Evolutionary conservation across 2,797 vertebrate species (phyloP), one percentile per base, ranked within the genome.

Genomic region (Atherinosoma microstoma): DNA sequence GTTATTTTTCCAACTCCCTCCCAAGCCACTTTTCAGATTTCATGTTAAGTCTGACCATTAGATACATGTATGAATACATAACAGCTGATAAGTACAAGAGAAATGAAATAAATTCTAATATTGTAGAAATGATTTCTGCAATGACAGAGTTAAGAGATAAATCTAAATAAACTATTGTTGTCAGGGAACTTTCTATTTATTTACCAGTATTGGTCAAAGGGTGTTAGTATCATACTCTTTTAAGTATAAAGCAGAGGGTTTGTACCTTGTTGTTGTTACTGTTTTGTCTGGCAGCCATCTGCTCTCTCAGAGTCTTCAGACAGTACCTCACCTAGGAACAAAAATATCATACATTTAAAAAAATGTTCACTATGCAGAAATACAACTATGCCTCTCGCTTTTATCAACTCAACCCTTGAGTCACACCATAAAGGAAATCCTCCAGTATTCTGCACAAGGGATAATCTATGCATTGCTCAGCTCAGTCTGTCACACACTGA

Each of bases 211-310:
- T 30, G 58, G 9, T 9, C 12, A 29, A 49, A n/a, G 49, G 16
- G 3, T 51, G 54, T 67, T 16, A 32, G 35, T 7, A 5, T 45
- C 16, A 13, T 13, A 27, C 27, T 40, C 20, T 47, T 27, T 47
- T 6, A 60, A 42, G 15, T 30, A 9, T 29, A 13, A 9, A 8
- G 30, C 10, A 30, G 67, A 64, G 16, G 34, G 30, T 6, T 59
- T 68, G 30, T 79, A 90, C 92, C 87, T 92, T 92, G 79, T 84
- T 90, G 72, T 89, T 92, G 73, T 76, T 84, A 1, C n/a, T 58
- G 65, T 82, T 93, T 72, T 95, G 92, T 71, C 94, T 91, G 60
- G 94, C 92, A 13, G 93, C 94, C 95, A 96, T 96, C 89, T 95
- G 94, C 85, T 95, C 87, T 59, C 94, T 92, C 68, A 96, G 89